phyloP scores from a whole-genome alignment of 2,797 vertebrate species.

The Ambastaia sidthimunki region DNA sequence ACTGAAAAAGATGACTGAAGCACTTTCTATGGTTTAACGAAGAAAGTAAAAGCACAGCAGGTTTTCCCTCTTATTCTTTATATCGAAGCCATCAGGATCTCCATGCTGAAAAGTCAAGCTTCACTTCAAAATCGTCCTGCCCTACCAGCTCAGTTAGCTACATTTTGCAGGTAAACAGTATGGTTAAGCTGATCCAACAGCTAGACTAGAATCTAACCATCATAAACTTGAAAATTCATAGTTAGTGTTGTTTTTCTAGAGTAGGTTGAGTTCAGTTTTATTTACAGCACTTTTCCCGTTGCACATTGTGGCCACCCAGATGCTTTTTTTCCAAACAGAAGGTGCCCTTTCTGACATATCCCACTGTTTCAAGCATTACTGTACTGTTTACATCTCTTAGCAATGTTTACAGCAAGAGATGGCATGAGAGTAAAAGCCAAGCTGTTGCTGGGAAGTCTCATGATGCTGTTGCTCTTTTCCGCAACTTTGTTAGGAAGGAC shows the following conservation, averaged over 20 bases:
- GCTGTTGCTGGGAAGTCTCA: not conserved
- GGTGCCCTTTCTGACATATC: not conserved
- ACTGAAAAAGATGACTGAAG: constrained; percentile 66
- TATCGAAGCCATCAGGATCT: not conserved
- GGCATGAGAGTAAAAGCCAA: not conserved
- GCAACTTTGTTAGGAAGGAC: constrained; percentile 23
- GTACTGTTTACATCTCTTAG: not conserved
- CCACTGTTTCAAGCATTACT: not conserved
- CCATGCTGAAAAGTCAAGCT: not conserved
- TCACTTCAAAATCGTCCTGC: not conserved
- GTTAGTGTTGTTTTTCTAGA: too few species aligned
- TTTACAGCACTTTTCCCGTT: too few species aligned
- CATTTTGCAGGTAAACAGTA: not conserved
- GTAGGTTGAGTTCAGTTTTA: too few species aligned
- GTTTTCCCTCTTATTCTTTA: not conserved
- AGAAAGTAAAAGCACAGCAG: constrained; percentile 25
- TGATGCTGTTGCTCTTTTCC: not conserved
- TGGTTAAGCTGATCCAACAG: not conserved
- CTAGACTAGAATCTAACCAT: not conserved
- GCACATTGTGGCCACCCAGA: too few species aligned
- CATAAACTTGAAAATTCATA: too few species aligned
- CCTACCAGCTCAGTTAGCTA: not conserved
- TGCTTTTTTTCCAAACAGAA: not conserved
- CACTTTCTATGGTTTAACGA: constrained; percentile 62
- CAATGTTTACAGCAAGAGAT: not conserved